phyloP scores from a whole-genome alignment of 2,888 invertebrate species.

The Ommatoiulus sabulosus region DNA sequence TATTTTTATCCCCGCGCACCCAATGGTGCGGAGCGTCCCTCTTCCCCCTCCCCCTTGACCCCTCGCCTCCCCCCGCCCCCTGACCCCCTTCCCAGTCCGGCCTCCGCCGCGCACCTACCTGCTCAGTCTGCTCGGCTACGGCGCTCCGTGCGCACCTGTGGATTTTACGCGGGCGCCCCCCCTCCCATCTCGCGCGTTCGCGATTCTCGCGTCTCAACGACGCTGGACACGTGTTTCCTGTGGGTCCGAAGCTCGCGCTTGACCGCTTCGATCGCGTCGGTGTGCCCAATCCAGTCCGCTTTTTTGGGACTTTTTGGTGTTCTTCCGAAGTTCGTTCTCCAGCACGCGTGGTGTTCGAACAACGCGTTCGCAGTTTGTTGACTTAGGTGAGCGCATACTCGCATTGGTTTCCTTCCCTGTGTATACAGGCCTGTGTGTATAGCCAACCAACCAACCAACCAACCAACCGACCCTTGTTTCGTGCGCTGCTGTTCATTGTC shows the following conservation, averaged over 20 bases:
- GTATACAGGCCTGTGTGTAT: too few relatives aligned
- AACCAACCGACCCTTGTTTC: too few relatives aligned
- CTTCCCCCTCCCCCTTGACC: neutral
- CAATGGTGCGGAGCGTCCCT: neutral
- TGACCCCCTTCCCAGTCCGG: neutral
- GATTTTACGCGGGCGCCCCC: neutral
- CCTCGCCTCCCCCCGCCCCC: slow-evolving; percentile 3
- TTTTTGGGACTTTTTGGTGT: neutral
- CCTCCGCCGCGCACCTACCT: neutral
- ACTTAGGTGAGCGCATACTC: too few relatives aligned
- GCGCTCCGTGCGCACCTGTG: slow-evolving; percentile 18
- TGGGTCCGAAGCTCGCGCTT: neutral
- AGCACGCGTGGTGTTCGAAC: too few relatives aligned
- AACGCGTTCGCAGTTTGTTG: too few relatives aligned
- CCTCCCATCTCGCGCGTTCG: too few relatives aligned
- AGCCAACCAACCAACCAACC: too few relatives aligned
- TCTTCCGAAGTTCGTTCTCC: neutral
- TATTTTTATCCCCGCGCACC: neutral
- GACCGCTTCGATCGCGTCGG: neutral
- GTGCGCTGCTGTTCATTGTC: too few relatives aligned
- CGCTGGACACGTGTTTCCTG: neutral
- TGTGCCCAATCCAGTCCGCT: neutral
- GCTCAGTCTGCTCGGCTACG: neutral
- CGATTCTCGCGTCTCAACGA: neutral
- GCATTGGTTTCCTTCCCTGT: too few relatives aligned